Conservation (phyloP, 1,140 invertebrate species). For the Arctopsyche grandis region DNA sequence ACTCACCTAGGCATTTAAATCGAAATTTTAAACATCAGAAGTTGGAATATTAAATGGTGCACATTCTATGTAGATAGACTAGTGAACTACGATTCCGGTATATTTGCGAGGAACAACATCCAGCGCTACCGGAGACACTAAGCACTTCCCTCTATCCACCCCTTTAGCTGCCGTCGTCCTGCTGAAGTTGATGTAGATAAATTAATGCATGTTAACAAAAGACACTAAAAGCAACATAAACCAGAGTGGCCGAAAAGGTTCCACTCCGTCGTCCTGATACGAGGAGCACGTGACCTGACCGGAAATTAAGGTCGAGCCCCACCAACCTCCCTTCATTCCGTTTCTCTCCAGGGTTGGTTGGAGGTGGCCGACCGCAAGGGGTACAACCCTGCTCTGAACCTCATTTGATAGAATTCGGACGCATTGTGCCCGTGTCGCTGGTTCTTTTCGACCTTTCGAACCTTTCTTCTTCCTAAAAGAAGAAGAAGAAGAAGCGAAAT, state of each 20-base stretch:
- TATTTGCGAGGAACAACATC: no score
- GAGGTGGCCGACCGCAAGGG: no score
- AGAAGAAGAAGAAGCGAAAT: not conserved
- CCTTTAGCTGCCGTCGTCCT: conserved; percentile 5
- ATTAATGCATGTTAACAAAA: conserved; percentile 54
- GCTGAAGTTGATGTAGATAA: conserved; percentile 54
- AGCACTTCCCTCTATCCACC: not conserved
- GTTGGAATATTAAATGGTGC: no score
- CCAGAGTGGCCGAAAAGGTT: conserved; percentile 49
- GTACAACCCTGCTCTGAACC: not conserved
- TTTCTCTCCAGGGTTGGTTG: not conserved
- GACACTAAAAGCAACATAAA: conserved; percentile 55
- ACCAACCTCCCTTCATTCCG: not conserved
- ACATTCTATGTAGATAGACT: no score
- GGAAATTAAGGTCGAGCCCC: conserved; percentile 52
- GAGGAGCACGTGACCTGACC: conserved; percentile 53
- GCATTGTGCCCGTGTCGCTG: conserved; percentile 13
- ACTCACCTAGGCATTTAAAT: no score
- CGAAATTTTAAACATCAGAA: no score
- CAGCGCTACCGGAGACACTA: no score
- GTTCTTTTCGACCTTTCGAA: not conserved
- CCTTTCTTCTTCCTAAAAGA: not conserved
- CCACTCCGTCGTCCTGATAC: conserved; percentile 45
- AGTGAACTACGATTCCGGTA: no score
- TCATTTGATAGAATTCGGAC: conserved; percentile 15